Evolutionary conservation across 2,888 invertebrate genomes (phyloP), one percentile per base, ranked within the genome.

Genomic region (Tethea ocularis): DNA sequence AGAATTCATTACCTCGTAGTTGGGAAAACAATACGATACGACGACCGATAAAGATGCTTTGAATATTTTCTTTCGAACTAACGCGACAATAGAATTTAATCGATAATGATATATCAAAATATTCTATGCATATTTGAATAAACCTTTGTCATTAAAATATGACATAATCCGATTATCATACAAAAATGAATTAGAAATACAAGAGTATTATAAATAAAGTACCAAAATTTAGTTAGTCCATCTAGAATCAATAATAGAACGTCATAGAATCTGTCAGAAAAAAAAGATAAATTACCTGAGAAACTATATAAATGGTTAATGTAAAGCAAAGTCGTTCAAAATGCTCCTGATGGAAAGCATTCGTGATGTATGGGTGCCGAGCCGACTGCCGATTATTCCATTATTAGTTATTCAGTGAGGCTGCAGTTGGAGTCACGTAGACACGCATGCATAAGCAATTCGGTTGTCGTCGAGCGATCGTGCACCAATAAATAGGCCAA

Each of bases 371-470:
- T 68, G 69, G 66, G 61, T 64, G 70, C 61, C 62, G 67, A 80
- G 78, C 78, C 67, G 69, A 66, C 60, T 64, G 70, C 61, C 62
- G 67, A 80, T 78, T 79, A 74, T 80, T 78, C 75, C 71, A 66
- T 71, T 71, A 81, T 83, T 80, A 79, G 77, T 75, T 78, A 87
- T 87, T 82, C 85, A 82, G 82, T 77, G 79, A 83, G 77, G 80
- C 80, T 88, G 86, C 83, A 84, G 78, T 75, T 60, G 71, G 64
- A 83, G 82, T 86, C 84, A 84, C 84, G 83, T 85, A 82, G 85
- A 78, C 80, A 86, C 83, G 88, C 90, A 89, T 90, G 88, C 88
- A 90, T 89, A 88, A 89, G 80, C 85, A 84, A 89, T 89, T 83
- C 75, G 80, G 83, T 66, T 84, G 83, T 73, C 83, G 77, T 75